Evolutionary conservation across 2,888 invertebrate species (phyloP).

Genomic region (Caenorhabditis sp.): DNA sequence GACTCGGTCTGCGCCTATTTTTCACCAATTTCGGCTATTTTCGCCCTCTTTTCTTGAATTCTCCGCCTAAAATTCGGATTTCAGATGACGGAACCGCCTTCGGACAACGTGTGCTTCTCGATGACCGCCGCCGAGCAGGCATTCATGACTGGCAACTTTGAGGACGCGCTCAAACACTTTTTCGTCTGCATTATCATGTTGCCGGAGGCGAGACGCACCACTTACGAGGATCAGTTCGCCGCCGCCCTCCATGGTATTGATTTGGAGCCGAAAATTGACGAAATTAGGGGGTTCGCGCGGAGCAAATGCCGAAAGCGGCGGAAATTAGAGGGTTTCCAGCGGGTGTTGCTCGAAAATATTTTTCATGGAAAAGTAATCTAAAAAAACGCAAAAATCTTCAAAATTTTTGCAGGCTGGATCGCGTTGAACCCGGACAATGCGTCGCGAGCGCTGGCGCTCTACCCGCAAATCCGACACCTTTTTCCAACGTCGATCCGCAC

Average conservation of each 20-base stretch:
- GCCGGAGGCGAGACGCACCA: constrained; percentile 17
- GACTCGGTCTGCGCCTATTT: not conserved
- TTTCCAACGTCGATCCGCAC: constrained; percentile 28
- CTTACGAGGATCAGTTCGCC: constrained; percentile 42
- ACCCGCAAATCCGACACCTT: constrained; percentile 30
- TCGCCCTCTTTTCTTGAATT: not conserved
- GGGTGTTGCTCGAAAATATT: not conserved
- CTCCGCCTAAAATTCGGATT: not conserved
- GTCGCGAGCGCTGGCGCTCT: constrained; percentile 7
- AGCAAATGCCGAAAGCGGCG: not conserved
- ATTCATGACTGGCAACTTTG: constrained; percentile 23
- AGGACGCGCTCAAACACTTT: constrained; percentile 33
- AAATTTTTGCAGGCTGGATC: constrained; percentile 33
- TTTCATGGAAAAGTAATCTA: not conserved
- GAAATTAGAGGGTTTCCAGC: not conserved
- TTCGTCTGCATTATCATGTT: constrained; percentile 43
- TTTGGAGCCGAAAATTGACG: not conserved
- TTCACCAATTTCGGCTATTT: not conserved
- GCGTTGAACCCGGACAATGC: constrained; percentile 14
- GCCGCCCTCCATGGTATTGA: constrained; percentile 27
- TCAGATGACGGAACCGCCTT: constrained; percentile 10
- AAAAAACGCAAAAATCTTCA: not conserved
- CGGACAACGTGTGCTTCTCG: constrained; percentile 1
- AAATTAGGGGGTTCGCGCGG: no score
- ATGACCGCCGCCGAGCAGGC: constrained; percentile 11